These are phyloP conservation scores for Pseudomyrmex gracilis DNA, from an alignment of 1,140 invertebrate genomes.

Conservation along the genomic window DNA sequence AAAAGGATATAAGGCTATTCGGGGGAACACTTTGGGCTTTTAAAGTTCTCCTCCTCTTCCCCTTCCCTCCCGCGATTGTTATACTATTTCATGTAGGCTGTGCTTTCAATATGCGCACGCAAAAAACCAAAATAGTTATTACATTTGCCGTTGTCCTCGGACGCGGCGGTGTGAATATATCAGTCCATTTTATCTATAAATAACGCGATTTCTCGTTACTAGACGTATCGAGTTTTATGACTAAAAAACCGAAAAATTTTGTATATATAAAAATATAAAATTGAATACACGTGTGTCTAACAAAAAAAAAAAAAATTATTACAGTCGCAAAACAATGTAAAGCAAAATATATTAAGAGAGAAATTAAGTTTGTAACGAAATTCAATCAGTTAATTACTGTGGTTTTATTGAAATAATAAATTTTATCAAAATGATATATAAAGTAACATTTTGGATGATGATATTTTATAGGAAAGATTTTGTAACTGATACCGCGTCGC, in stretches of 20 bases:
- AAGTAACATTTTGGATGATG: too few relatives aligned
- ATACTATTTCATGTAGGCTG: conserved; percentile 17
- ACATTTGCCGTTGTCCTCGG: neutral
- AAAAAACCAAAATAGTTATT: conserved; percentile 28
- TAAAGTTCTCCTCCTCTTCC: neutral
- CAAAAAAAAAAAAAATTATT: neutral
- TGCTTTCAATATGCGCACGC: conserved; percentile 10
- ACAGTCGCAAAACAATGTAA: neutral
- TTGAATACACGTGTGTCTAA: neutral
- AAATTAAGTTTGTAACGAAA: too few relatives aligned
- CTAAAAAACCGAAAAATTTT: conserved; percentile 17
- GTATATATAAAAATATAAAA: neutral
- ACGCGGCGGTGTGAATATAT: conserved; percentile 4
- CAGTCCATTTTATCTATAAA: conserved; percentile 4
- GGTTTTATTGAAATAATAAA: too few relatives aligned
- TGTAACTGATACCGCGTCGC: too few relatives aligned
- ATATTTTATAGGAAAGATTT: too few relatives aligned
- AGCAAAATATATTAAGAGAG: too few relatives aligned
- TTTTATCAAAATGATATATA: too few relatives aligned
- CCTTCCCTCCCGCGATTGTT: conserved; percentile 1
- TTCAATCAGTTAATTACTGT: conserved; percentile 1
- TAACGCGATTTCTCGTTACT: conserved; percentile 28
- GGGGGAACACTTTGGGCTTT: neutral
- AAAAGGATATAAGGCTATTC: conserved; percentile 22
- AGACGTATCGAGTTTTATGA: neutral